These are phyloP conservation scores for Scolanthus callimorphus DNA, from an alignment of 92 coral and sea anemone genomes.

Conservation along the genomic window DNA sequence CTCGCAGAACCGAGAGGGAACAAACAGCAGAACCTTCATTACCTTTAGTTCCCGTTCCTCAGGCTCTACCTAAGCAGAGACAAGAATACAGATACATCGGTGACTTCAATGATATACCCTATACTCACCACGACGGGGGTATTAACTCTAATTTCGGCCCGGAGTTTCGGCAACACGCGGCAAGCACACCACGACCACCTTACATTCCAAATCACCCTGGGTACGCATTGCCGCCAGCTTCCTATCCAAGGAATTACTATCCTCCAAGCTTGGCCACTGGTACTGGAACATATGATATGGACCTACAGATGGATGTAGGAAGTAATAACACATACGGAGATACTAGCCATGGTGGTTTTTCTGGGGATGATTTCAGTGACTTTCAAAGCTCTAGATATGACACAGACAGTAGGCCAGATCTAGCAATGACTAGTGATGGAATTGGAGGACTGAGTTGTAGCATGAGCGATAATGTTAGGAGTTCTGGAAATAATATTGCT, in stretches of 20 bases:
- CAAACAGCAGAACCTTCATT: slow-evolving; percentile 14
- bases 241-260: slow-evolving; percentile 32
- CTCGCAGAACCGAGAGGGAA: slow-evolving; percentile 28
- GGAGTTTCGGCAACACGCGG: slow-evolving; percentile 8
- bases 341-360: slow-evolving; percentile 54
- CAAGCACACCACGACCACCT: slow-evolving; percentile 3
- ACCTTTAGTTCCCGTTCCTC: slow-evolving; percentile 8
- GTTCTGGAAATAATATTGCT: slow-evolving; percentile 13
- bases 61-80: no score
- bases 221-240: slow-evolving; percentile 2
- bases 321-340: slow-evolving; percentile 48
- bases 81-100: slow-evolving; percentile 39
- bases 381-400: slow-evolving; percentile 57
- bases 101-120: slow-evolving; percentile 29
- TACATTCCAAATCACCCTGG: slow-evolving; percentile 10
- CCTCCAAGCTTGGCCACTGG: slow-evolving; percentile 47
- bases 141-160: slow-evolving; percentile 5
- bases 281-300: slow-evolving; percentile 34
- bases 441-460: slow-evolving; percentile 25
- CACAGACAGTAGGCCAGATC: neutral
- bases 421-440: slow-evolving; percentile 4
- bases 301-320: slow-evolving; percentile 32
- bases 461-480: slow-evolving; percentile 6
- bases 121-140: slow-evolving; percentile 10
- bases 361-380: slow-evolving; percentile 65